Evolutionary conservation across 2,888 invertebrate genomes (phyloP).

Genomic region (Luperina nickerlii): DNA sequence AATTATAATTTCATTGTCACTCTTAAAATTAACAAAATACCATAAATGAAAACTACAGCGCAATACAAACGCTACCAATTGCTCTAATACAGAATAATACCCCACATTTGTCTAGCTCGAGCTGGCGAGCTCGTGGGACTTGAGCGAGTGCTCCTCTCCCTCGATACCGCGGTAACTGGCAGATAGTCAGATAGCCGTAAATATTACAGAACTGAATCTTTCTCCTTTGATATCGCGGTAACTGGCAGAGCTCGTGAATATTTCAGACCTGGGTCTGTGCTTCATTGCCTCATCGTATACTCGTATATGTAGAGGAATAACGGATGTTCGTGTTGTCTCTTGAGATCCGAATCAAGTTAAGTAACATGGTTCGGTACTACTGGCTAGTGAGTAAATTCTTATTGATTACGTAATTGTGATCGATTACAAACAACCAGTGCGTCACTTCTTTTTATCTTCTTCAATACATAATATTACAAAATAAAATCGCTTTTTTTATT

Average conservation of each 20-base stretch:
- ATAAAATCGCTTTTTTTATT: neutral
- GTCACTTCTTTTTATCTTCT: neutral
- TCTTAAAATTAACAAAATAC: neutral
- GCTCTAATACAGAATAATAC: slow-evolving; percentile 54
- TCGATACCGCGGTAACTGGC: slow-evolving; percentile 4
- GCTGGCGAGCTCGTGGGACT: slow-evolving; percentile 1
- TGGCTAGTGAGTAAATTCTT: neutral
- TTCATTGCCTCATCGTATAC: neutral
- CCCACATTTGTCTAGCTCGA: slow-evolving; percentile 49
- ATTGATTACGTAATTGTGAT: neutral
- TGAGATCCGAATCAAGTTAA: neutral
- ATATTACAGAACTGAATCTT: slow-evolving; percentile 17
- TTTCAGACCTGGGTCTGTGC: neutral
- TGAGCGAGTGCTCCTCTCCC: neutral
- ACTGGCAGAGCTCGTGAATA: slow-evolving; percentile 15
- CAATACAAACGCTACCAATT: slow-evolving; percentile 31
- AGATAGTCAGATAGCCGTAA: slow-evolving; percentile 3
- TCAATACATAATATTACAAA: neutral
- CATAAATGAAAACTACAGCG: slow-evolving; percentile 1
- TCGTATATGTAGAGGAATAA: neutral
- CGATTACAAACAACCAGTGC: too few relatives aligned
- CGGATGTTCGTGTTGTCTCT: neutral
- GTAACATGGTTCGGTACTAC: too few relatives aligned
- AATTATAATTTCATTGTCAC: neutral
- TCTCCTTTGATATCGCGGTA: slow-evolving; percentile 1